These are phyloP conservation scores for Brachypalpus laphriformis DNA, from an alignment of 2,888 invertebrate genomes.

Conservation along the genomic window DNA sequence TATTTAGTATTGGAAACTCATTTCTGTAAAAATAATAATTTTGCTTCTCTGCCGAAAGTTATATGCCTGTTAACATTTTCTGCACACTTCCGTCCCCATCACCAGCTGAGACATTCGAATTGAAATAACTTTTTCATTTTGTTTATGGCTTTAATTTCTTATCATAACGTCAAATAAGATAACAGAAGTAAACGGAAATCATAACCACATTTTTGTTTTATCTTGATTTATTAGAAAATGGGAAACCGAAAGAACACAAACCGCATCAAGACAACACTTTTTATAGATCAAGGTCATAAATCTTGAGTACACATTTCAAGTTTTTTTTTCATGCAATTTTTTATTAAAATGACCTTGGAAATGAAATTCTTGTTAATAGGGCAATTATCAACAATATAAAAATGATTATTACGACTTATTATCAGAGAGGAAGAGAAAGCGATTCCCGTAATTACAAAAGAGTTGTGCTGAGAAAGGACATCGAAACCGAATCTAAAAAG, in stretches of 20 bases:
- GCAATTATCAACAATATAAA: not conserved
- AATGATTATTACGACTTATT: not conserved
- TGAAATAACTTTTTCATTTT: no score
- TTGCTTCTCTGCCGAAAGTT: no score
- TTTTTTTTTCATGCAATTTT: not conserved
- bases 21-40: no score
- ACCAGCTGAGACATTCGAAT: no score
- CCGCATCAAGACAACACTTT: not conserved
- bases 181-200: not conserved
- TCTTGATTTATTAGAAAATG: not conserved
- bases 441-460: no score
- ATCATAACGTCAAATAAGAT: not conserved
- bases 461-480: no score
- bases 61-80: no score
- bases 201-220: not conserved
- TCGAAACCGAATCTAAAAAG: no score
- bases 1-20: no score
- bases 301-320: not conserved
- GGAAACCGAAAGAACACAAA: no score
- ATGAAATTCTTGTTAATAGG: not conserved
- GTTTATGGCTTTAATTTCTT: not conserved
- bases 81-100: no score
- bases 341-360: not conserved
- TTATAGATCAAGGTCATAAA: not conserved
- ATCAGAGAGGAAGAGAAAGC: no score